A percentile compares a stretch with the other conserved stretches of the same genome.
phyloP scores from a whole-genome alignment of 2,888 invertebrate species.

The Congeria kusceri region DNA sequence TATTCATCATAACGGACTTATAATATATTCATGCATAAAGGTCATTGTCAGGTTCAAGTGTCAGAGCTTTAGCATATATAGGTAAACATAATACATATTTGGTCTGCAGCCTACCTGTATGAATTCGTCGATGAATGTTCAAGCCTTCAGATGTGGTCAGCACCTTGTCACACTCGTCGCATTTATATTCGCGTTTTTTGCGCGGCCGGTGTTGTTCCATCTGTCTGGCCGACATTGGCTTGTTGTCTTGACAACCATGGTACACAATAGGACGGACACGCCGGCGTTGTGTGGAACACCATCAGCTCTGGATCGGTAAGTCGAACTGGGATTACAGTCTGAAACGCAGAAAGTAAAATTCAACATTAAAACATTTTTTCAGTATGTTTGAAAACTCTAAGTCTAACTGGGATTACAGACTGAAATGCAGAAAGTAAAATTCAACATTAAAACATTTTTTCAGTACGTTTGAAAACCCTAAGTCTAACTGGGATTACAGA shows the following conservation, averaged over 20 bases:
- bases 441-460: no score
- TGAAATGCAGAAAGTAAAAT: neutral
- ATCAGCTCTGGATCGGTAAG: no score
- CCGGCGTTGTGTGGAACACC: neutral
- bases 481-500: neutral
- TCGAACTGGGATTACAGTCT: neutral
- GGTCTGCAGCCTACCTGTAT: slow-evolving; percentile 37
- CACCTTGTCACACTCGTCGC: slow-evolving; percentile 56
- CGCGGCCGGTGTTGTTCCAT: slow-evolving; percentile 52
- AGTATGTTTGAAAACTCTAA: no score
- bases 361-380: no score
- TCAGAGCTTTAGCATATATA: no score
- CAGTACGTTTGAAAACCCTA: no score
- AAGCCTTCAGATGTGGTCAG: slow-evolving; percentile 55
- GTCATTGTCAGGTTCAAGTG: no score
- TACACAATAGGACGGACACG: slow-evolving; percentile 29
- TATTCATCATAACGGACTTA: no score
- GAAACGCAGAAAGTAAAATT: neutral
- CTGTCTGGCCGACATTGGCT: slow-evolving; percentile 47
- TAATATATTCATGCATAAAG: no score
- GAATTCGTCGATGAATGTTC: slow-evolving; percentile 48
- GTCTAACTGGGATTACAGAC: neutral
- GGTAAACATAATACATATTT: no score
- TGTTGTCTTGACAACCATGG: slow-evolving; percentile 32
- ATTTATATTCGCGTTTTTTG: slow-evolving; percentile 57